Conservation (phyloP, 2,888 invertebrate genomes). For the Melipona bicolor region DNA sequence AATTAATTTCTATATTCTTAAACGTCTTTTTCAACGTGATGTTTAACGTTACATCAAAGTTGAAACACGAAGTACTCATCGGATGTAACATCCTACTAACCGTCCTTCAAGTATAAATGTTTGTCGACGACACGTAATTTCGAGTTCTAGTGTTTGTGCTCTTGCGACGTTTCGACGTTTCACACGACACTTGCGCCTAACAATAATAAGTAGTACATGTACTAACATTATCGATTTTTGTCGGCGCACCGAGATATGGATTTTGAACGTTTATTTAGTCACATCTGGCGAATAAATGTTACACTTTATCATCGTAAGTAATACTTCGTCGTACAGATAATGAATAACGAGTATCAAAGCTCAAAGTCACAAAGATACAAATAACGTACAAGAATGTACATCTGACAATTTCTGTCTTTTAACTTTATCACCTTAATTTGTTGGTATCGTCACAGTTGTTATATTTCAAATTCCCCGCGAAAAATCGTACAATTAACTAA, state of each 20-base stretch:
- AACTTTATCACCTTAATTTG: too few species aligned
- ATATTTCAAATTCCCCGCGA: too few species aligned
- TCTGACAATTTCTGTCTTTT: too few species aligned
- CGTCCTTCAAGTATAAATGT: conserved; percentile 41
- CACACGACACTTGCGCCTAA: conserved; percentile 19
- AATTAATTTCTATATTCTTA: too few species aligned
- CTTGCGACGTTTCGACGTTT: conserved; percentile 39
- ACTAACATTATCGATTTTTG: conserved; percentile 33
- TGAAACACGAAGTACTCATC: conserved; percentile 17
- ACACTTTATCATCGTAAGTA: background rate
- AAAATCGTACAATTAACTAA: too few species aligned
- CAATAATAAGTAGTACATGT: conserved; percentile 10
- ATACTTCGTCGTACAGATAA: background rate
- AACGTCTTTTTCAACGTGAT: background rate
- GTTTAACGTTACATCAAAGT: conserved; percentile 2
- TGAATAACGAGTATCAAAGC: background rate
- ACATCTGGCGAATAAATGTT: background rate
- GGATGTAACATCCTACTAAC: conserved; percentile 16
- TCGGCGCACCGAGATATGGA: conserved; percentile 20
- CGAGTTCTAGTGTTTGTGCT: conserved; percentile 59
- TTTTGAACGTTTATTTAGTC: background rate
- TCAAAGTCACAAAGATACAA: too few species aligned
- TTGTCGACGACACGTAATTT: conserved; percentile 59
- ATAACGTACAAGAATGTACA: too few species aligned
- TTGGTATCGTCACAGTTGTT: too few species aligned